Evolutionary conservation across 2,113 vertebrate genomes (phyloP), one percentile per base, ranked within the genome.

Genomic region (Pycnonotus jocosus): DNA sequence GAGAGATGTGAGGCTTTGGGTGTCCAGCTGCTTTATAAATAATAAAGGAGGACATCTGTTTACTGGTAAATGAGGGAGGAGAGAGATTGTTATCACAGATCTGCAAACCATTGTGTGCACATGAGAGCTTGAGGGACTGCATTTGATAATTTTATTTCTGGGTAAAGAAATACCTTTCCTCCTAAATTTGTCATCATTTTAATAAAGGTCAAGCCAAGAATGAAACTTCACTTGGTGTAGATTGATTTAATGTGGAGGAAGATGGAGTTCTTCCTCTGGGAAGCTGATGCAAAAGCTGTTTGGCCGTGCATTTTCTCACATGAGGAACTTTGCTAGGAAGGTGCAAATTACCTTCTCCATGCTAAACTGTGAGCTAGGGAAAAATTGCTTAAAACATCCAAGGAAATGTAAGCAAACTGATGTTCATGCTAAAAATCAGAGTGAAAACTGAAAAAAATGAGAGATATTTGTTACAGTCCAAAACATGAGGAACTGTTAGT

Each of bases 21-120:
- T 84, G 57, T 74, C 48, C n/a, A 51, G 8, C 31, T 60, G 31
- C 57, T 87, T 81, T 87, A 65, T 95, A 53, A 92, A 93, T 88
- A 81, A 86, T 89, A 21, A n/a, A 92, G n/a, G 38, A 73, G 40
- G 76, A 87, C 57, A 81, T 93, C 83, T 96, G 91, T 71, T 56
- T 4, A 8, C 53, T 53, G 61, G 65, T 45, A 79, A 74, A 71
- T 48, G 48, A 10, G 37, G 65, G 45, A 84, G 73, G 56, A 64
- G 30, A 38, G n/a, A 53, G 68, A 81, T 1, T 40, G 25, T 8
- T 87, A 35, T 7, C 21, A 44, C 28, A 25, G 25, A 30, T 85
- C 28, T 65, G n/a, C 40, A 48, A 72, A 13, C 12, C 6, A 69
- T 76, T 89, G 11, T 20, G 50, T 72, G 33, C 51, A 47, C 9